A percentile compares a stretch with the other conserved stretches of the same genome.
These are phyloP conservation scores for Platerodrilus igneus DNA, from an alignment of 2,888 invertebrate species.

Conservation along the genomic window DNA sequence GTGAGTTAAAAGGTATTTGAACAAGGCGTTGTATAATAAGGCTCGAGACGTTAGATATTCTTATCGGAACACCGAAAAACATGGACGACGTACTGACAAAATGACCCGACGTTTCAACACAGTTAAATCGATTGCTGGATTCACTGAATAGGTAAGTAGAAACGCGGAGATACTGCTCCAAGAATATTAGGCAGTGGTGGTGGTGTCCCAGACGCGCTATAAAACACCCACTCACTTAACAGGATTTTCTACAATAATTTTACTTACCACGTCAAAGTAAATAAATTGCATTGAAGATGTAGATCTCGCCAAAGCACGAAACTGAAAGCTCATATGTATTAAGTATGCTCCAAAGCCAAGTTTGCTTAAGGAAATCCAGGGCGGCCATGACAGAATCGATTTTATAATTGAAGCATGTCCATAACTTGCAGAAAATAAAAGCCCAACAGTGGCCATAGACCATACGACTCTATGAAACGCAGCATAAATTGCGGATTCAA, in stretches of 20 bases:
- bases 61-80: too few relatives aligned
- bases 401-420: conserved; percentile 45
- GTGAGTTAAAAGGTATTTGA: too few relatives aligned
- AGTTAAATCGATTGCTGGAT: too few relatives aligned
- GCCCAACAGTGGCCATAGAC: conserved; percentile 50
- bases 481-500: conserved; percentile 55
- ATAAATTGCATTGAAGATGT: conserved; percentile 48
- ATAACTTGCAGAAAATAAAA: conserved; percentile 53
- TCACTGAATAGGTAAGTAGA: too few relatives aligned
- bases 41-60: too few relatives aligned
- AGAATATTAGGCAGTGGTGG: too few relatives aligned
- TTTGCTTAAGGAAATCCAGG: conserved; percentile 57
- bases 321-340: conserved; percentile 53
- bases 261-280: conserved; percentile 46
- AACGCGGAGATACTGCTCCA: too few relatives aligned
- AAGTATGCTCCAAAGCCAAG: conserved; percentile 58
- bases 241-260: conserved; percentile 58
- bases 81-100: too few relatives aligned
- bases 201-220: too few relatives aligned
- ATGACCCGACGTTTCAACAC: too few relatives aligned
- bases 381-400: conserved; percentile 54
- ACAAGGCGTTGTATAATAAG: too few relatives aligned
- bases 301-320: conserved; percentile 49
- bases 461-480: conserved; percentile 55
- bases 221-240: too few relatives aligned